Base-by-base conservation (phyloP, 2,113 vertebrate species). In the Oxygymnocypris stewartii region DNA sequence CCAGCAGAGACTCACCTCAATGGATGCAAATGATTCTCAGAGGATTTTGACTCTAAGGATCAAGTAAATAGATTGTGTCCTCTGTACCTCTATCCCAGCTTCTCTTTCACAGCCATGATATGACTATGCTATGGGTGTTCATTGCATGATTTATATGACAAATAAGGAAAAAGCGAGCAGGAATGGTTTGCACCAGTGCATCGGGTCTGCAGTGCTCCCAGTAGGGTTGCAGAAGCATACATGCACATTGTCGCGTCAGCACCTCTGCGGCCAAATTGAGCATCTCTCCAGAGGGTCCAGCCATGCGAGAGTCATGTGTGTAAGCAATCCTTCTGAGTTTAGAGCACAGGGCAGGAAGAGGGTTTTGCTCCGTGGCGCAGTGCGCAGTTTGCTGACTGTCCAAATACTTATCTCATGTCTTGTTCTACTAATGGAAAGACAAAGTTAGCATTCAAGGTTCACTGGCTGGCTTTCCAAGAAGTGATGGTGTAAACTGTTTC, bases 391-490 rank as follows among this genome's bases (percentile, higher is more conserved):
- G 59, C 37, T 4, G 25, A 67, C 57, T 61, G 23, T 67, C 61
- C 79, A 82, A 82, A 82, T 82, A 61, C 42, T 65, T 2, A 8
- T 63, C 79, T 82, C 16, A 67, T 82, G 40, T 65, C 79, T 82
- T 67, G 37, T 67, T 65, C 6, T 9, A 18, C 79, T 47, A 82
- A 82, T 49, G 61, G 23, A n/a, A 82, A 31, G 37, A 67, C 57
- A 82, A 67, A 47, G 61, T 47, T 47, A 67, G 40, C n/a, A 31
- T 67, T 82, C 59, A 82, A 65, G 57, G 78, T 67, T 82, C 79
- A 67, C 40, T 85, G 84, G 90, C 89, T 92, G 92, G 91, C 87
- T 91, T 67, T 67, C 59, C 37, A 81, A 54, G 47, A 75, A 35
- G 4, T 1, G 7, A 74, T 74, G 87, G 84, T 90, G 91, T 59